A percentile compares a stretch with the other conserved stretches of the same genome.
Conservation (phyloP, 2,113 vertebrate genomes). For the Egretta garzetta region DNA sequence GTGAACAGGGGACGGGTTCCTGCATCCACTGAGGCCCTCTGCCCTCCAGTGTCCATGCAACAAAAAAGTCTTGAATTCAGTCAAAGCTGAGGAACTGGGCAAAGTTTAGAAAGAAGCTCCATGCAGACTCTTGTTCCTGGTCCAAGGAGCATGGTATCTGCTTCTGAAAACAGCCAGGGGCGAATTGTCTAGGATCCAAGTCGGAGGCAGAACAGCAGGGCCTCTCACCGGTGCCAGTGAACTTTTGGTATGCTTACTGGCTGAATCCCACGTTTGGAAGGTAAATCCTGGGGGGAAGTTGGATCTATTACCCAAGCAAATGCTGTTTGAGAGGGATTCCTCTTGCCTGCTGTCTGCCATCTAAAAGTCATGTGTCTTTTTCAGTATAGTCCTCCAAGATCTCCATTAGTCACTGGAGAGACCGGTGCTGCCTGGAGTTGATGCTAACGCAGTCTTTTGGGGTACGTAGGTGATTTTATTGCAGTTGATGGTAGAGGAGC, state of each 20-base stretch:
- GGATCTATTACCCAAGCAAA: neutral
- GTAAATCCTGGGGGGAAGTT: conserved; percentile 16
- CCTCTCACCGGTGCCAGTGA: conserved; percentile 17
- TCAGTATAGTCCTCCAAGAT: neutral
- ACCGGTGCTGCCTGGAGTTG: neutral
- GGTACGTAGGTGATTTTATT: neutral
- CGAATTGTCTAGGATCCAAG: neutral
- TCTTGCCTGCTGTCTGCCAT: neutral
- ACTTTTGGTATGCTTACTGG: neutral
- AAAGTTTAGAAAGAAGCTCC: neutral
- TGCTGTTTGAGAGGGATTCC: neutral
- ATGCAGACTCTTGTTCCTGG: neutral
- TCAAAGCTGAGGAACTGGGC: neutral
- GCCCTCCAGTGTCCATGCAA: neutral
- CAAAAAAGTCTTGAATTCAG: neutral
- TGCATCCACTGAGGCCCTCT: neutral
- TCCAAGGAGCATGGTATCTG: neutral
- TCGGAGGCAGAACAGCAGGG: neutral
- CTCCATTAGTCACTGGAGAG: neutral
- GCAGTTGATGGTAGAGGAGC: neutral
- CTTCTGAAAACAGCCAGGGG: conserved; percentile 31
- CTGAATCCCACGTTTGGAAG: conserved; percentile 26
- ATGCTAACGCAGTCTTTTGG: neutral
- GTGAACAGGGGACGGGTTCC: neutral
- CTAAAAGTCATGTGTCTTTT: neutral